These are phyloP conservation scores for Hirtodrosophila histrioides DNA, from an alignment of 2,888 invertebrate species.

Conservation along the genomic window DNA sequence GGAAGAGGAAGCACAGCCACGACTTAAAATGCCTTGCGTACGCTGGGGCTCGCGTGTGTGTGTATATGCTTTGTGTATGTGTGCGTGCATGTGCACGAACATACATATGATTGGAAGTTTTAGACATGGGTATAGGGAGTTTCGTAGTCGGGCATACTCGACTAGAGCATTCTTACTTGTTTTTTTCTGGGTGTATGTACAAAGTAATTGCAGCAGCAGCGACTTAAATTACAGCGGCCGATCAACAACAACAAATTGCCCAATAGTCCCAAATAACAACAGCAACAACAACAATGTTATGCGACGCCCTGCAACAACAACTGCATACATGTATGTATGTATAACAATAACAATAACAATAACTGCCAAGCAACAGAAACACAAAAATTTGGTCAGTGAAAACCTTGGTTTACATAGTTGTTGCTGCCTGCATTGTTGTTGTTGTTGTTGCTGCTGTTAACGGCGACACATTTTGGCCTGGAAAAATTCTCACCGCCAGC, in stretches of 20 bases:
- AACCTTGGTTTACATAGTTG: constrained; percentile 57
- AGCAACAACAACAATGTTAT: constrained; percentile 20
- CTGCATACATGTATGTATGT: constrained; percentile 11
- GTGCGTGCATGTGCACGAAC: too few relatives aligned
- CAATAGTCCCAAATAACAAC: constrained; percentile 26
- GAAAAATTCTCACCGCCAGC: constrained; percentile 62
- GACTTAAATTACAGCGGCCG: constrained; percentile 39
- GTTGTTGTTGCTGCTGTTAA: constrained; percentile 30
- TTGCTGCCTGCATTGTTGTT: constrained; percentile 41
- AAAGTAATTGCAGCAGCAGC: constrained; percentile 20
- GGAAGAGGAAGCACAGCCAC: too few relatives aligned
- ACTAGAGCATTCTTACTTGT: too few relatives aligned
- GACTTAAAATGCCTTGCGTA: too few relatives aligned
- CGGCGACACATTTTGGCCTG: constrained; percentile 54
- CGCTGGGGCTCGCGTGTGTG: too few relatives aligned
- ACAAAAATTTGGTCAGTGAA: constrained; percentile 48
- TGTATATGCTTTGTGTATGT: too few relatives aligned
- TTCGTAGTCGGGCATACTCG: too few relatives aligned
- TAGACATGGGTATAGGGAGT: too few relatives aligned
- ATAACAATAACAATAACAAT: constrained; percentile 31
- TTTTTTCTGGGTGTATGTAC: background rate
- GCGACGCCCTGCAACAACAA: constrained; percentile 35
- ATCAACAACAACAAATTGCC: constrained; percentile 55
- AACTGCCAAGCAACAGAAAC: constrained; percentile 20
- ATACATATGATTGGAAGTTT: too few relatives aligned